Conservation (phyloP, 2,113 vertebrate species). For the Tamias sibiricus region DNA sequence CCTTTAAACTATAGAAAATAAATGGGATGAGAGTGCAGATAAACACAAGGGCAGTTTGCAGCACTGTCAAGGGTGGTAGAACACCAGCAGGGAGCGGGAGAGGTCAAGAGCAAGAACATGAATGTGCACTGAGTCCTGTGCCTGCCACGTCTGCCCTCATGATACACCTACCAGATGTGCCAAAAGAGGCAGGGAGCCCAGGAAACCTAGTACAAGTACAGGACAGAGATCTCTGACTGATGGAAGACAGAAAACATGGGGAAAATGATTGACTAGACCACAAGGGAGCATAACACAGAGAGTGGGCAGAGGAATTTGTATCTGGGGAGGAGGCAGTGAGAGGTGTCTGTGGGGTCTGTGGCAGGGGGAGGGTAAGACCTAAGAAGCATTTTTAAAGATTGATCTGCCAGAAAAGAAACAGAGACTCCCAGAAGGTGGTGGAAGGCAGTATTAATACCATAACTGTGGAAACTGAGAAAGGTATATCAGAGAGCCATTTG, state of each 20-base stretch:
- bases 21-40: not conserved
- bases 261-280: accelerated
- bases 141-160: accelerated
- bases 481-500: not conserved
- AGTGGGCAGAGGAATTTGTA: not conserved
- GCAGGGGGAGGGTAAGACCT: not conserved
- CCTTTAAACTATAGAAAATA: slow-evolving; percentile 25
- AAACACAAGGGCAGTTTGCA: not conserved
- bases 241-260: too few species aligned
- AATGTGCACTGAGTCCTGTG: accelerated
- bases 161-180: accelerated
- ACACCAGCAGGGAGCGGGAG: too few species aligned
- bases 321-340: not conserved
- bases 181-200: not conserved
- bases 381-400: not conserved
- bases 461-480: not conserved
- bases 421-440: accelerated
- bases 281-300: accelerated
- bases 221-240: not conserved
- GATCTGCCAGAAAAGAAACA: not conserved
- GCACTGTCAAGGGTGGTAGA: not conserved
- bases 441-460: too few species aligned
- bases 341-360: not conserved
- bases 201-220: not conserved
- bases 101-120: accelerated